Evolutionary conservation across 1,140 invertebrate genomes (phyloP).

Genomic region (Branchinecta lindahli): DNA sequence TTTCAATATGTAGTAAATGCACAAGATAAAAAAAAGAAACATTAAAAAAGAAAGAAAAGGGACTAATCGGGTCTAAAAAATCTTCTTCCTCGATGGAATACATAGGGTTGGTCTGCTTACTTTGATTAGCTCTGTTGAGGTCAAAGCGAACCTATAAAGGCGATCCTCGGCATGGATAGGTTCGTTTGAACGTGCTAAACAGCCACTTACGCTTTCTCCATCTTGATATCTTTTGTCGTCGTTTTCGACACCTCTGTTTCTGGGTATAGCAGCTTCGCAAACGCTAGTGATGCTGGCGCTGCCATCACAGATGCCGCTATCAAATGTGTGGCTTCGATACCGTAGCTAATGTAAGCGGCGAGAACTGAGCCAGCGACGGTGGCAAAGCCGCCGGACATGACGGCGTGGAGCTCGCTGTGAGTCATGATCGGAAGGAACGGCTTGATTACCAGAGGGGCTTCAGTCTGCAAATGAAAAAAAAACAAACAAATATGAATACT

Average conservation of each 20-base stretch:
- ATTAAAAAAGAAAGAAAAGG: no score
- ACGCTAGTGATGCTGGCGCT: conserved; percentile 74
- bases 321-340: conserved; percentile 59
- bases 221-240: conserved; percentile 41
- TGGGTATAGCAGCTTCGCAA: conserved; percentile 76
- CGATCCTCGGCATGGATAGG: no score
- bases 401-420: conserved; percentile 71
- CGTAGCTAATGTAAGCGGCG: conserved; percentile 78
- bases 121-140: no score
- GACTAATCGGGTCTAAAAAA: no score
- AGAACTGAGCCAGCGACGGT: conserved; percentile 82
- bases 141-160: no score
- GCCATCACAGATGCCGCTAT: conserved; percentile 90
- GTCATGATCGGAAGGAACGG: conserved; percentile 68
- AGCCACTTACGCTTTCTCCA: conserved; percentile 28
- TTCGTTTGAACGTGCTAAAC: no score
- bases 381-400: conserved; percentile 86
- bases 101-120: no score
- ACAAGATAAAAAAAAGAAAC: no score
- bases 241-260: conserved; percentile 63
- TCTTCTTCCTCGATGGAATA: no score
- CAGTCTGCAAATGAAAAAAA: conserved; percentile 52
- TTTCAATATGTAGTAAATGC: no score
- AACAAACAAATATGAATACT: neutral
- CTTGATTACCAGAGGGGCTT: conserved; percentile 69